A percentile compares a stretch with the other conserved stretches of the same genome.
Conservation (phyloP, 2,888 invertebrate genomes). For the Caradrina clavipalpis region DNA sequence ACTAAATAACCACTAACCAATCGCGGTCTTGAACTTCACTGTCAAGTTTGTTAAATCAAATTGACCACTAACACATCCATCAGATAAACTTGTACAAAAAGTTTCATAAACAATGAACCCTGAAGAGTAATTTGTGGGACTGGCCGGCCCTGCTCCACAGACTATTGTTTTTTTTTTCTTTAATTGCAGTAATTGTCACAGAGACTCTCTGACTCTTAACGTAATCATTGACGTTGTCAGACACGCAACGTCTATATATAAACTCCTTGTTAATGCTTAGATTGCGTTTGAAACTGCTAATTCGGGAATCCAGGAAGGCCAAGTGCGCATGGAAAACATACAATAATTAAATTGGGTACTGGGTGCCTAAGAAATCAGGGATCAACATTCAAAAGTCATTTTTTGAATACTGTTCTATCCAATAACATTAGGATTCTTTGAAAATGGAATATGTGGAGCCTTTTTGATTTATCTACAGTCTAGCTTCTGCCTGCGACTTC, state of each 20-base stretch:
- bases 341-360: not conserved
- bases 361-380: not conserved
- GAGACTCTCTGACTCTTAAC: constrained; percentile 38
- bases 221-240: constrained; percentile 45
- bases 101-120: constrained; percentile 35
- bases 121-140: constrained; percentile 48
- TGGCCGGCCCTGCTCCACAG: constrained; percentile 52
- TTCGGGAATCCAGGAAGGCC: constrained; percentile 6
- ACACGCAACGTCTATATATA: constrained; percentile 72
- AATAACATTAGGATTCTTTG: not conserved
- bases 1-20: too few relatives aligned
- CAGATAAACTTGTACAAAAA: constrained; percentile 24
- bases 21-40: too few relatives aligned
- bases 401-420: not conserved
- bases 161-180: constrained; percentile 69
- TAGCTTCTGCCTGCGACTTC: too few relatives aligned
- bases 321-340: not conserved
- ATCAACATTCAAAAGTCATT: too few relatives aligned
- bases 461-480: not conserved
- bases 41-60: not conserved
- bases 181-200: constrained; percentile 76
- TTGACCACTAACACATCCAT: not conserved
- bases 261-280: constrained; percentile 52
- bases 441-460: not conserved
- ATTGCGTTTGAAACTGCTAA: constrained; percentile 36